Evolutionary conservation across 2,797 vertebrate species (phyloP).

Genomic region (Cirrhinus mrigala): DNA sequence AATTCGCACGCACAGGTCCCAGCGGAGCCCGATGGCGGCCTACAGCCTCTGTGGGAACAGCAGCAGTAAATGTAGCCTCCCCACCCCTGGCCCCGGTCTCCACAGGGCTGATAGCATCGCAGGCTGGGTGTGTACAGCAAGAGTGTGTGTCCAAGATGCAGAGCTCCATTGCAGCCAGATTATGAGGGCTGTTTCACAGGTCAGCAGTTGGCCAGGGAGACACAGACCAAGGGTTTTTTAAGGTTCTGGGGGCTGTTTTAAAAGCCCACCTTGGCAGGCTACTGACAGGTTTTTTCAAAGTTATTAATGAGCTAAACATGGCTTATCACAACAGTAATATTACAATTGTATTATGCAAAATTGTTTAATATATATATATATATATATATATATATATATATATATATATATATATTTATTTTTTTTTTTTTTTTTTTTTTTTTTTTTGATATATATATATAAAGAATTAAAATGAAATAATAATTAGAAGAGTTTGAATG

Average conservation of each 20-base stretch:
- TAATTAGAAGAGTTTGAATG: background rate
- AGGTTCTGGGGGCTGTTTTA: background rate
- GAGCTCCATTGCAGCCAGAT: slow-evolving; percentile 63
- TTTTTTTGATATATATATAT: no score
- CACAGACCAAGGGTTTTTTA: slow-evolving; percentile 51
- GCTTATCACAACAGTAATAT: no score
- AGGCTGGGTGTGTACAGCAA: slow-evolving; percentile 65
- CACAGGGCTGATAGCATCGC: slow-evolving; percentile 84
- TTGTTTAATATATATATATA: no score
- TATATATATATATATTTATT: no score
- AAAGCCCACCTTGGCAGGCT: background rate
- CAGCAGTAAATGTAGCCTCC: slow-evolving; percentile 75
- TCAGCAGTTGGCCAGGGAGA: slow-evolving; percentile 75
- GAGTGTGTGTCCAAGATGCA: slow-evolving; percentile 57
- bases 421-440: no score
- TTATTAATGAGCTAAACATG: background rate
- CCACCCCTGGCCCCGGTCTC: slow-evolving; percentile 43
- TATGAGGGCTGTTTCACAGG: slow-evolving; percentile 72
- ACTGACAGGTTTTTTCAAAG: background rate
- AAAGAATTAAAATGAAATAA: background rate
- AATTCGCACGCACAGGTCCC: slow-evolving; percentile 77
- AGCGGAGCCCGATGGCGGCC: slow-evolving; percentile 79
- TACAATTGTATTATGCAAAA: no score
- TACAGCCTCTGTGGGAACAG: slow-evolving; percentile 75
- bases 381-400: no score